Base-by-base conservation (phyloP, 1,140 invertebrate species). In the Aphelenchoides fujianensis region DNA sequence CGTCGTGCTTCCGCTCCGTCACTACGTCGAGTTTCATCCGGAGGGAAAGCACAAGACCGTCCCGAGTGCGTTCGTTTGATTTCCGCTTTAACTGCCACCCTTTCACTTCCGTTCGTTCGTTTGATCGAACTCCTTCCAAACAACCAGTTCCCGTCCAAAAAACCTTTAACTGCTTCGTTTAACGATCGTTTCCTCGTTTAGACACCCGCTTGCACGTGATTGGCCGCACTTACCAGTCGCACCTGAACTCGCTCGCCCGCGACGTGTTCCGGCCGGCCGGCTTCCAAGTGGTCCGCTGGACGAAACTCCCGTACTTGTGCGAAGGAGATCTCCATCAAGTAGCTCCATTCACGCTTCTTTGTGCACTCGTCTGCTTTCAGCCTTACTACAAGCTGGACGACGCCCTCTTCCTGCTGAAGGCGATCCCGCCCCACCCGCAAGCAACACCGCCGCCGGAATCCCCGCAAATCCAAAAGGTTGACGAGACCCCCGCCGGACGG, bases 341-440 rank as follows among this genome's bases (percentile, higher is more conserved):
- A 16, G 53, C 7, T 48, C 31, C 9, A 34, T n/a, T n/a, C n/a
- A n/a, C n/a, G n/a, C n/a, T n/a, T n/a, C 32, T 5, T 9, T 62
- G 68, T 28, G 0, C 12, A 0, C 3, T 28, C 53, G 34, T 55
- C 69, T 1, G 53, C n/a, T n/a, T 75, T 78, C 91, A 94, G 82
- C 90, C 92, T 0, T 95, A 91, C 85, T 96, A 95, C 86, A 92
- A 91, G 88, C 87, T 97, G 5, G 89, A 92, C 78, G 93, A 97
- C 86, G 91, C 90, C 16, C 85, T 97, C 0, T 93, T 95, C 74
- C 82, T 89, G 2, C 77, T 89, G 5, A 84, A 82, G 74, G 62
- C 76, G 2, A 79, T 76, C 2, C 59, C 69, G 9, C 23, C 5
- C 34, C 5, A 7, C 34, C 32, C 31, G 16, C n/a, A 32, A 34